These are phyloP conservation scores for Cabera pusaria DNA, from an alignment of 2,888 invertebrate species.

Conservation along the genomic window DNA sequence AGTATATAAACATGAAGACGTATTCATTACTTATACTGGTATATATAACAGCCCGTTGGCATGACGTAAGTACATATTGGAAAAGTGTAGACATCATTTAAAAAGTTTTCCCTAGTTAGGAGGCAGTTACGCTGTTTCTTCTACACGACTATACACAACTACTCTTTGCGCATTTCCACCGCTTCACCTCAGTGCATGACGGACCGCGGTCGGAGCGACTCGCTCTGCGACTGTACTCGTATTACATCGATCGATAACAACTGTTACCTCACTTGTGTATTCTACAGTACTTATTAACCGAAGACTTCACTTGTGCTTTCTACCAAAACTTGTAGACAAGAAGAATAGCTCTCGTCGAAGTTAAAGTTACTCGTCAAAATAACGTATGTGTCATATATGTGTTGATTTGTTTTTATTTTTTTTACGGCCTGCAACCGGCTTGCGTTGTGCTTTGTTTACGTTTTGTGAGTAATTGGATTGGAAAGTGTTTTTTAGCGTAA, in stretches of 20 bases:
- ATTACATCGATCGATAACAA: slow-evolving; percentile 37
- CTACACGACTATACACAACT: too few relatives aligned
- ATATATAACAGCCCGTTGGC: too few relatives aligned
- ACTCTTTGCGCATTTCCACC: slow-evolving; percentile 34
- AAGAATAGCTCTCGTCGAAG: background rate
- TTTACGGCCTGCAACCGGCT: slow-evolving; percentile 18
- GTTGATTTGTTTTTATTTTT: slow-evolving; percentile 26
- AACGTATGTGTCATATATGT: slow-evolving; percentile 47
- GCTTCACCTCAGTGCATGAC: slow-evolving; percentile 59
- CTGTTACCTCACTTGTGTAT: slow-evolving; percentile 32
- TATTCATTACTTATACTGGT: too few relatives aligned
- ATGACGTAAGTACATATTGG: too few relatives aligned
- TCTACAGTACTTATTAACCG: slow-evolving; percentile 5
- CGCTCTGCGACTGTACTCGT: slow-evolving; percentile 34
- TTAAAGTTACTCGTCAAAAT: slow-evolving; percentile 43
- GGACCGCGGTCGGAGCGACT: slow-evolving; percentile 33
- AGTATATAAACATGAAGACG: too few relatives aligned
- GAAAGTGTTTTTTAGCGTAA: slow-evolving; percentile 1
- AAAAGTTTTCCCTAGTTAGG: too few relatives aligned
- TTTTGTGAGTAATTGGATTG: slow-evolving; percentile 21
- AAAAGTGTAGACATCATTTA: too few relatives aligned
- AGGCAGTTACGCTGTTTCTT: too few relatives aligned
- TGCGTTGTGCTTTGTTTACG: slow-evolving; percentile 25
- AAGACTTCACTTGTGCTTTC: too few relatives aligned
- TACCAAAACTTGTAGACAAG: too few relatives aligned